Base-by-base conservation (phyloP, 1,140 invertebrate genomes). In the Lordiphosa clarofinis region DNA sequence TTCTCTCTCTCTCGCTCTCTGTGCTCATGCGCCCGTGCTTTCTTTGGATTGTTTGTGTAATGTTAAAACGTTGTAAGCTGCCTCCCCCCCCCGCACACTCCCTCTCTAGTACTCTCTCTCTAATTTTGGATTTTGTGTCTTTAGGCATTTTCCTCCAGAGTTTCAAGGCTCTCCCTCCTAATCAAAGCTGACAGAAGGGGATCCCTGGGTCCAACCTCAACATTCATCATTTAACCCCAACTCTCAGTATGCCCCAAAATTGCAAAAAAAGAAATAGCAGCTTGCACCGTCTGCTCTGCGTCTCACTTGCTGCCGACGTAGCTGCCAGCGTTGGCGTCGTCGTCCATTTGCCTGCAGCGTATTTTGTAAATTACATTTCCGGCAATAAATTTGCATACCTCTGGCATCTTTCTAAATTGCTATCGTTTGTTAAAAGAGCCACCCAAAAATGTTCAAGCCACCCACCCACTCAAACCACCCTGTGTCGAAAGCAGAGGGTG, bases 321-420 rank as follows among this genome's bases (percentile, higher is more conserved):
- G 33, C 11, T 38, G 56, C 39, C 42, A 36, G 13, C 48, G 48
- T 24, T 36, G 55, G 36, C 39, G 44, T 21, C 54, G 55, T 21
- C 40, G 76, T 56, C 70, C 60, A 66, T 57, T 67, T 53, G 70
- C 86, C 70, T 68, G 62, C 70, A 86, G 87, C 87, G 78, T 84
- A 76, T 87, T 88, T 88, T 70, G 86, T 88, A 88, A 87, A 88
- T 88, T 88, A 88, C 86, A 88, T 88, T 88, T 88, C 87, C 87
- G 86, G 82, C 86, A 87, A 88, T 88, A 88, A 88, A 88, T 88
- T 88, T 88, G 86, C 86, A 88, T 88, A 88, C 87, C 87, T 88
- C 81, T 88, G 86, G 86, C 86, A 88, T 86, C 79, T 86, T 73
- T 86, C 79, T 79, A 86, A 86, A 86, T 86, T 86, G 82, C 82